Evolutionary conservation across 2,113 vertebrate genomes (phyloP), one percentile per base, ranked within the genome.

Genomic region (Smithornis capensis): DNA sequence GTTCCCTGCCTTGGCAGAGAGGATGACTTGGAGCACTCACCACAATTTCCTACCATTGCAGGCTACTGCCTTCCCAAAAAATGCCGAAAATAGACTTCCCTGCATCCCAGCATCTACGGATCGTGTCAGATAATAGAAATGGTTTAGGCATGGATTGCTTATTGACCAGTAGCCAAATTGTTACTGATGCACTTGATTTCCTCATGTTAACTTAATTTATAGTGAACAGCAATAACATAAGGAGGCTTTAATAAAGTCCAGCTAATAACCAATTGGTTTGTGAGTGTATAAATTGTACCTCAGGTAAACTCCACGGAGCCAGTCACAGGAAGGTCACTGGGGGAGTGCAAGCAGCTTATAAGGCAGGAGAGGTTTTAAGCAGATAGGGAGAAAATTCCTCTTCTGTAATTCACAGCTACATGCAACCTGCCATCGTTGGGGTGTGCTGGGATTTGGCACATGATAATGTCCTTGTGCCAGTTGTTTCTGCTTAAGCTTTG

Each of bases 121-220:
- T 83, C 37, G 13, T 17, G 31, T 52, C 76, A 90, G 73, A 47
- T 40, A 70, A 53, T 12, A 70, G 68, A 78, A 81, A 44, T 53
- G 50, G 37, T 83, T 96, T 81, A 71, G 86, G 52, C 12, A 8
- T 78, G 68, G 78, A 57, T 95, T 91, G 31, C 35, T 83, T 92
- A 86, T 59, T 81, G 85, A 92, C 44, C 68, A 70, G 35, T 74
- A 88, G 63, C 90, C 76, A 83, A 35, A 78, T 64, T 49, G 68
- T 83, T 94, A 56, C 28, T 63, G 37, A 60, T 73, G 59, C 25
- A 75, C 52, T 70, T 63, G 38, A 64, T 94, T 95, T 94, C 83
- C 76, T 83, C 52, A 45, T 0, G 2, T 44, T 85, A 83, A 56
- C 37, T 92, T 85, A 80, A 86, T 94, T 94, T 75, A 35, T 49